These are phyloP conservation scores for Orthosia gracilis DNA, from an alignment of 2,888 invertebrate genomes.

Conservation along the genomic window DNA sequence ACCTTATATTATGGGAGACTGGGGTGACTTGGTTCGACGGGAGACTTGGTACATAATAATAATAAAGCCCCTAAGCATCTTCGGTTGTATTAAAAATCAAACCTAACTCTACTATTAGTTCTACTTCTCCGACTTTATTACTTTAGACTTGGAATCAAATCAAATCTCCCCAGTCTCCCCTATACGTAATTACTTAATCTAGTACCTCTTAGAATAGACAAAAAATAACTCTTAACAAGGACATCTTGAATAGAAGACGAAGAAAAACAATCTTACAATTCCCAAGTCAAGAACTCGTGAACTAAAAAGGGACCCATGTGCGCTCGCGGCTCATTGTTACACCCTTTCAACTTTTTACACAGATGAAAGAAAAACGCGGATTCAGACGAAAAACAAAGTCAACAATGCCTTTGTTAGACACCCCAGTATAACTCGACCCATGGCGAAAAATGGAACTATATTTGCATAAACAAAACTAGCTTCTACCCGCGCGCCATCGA, in stretches of 20 bases:
- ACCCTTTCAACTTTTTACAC: constrained; percentile 60
- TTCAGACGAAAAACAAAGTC: constrained; percentile 68
- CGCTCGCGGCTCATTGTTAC: constrained; percentile 55
- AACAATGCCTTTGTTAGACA: constrained; percentile 67
- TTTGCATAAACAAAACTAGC: constrained; percentile 3
- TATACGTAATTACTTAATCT: not conserved
- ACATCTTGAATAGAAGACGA: constrained; percentile 15
- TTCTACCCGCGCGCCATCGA: too few species aligned
- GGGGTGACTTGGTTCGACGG: too few species aligned
- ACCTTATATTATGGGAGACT: too few species aligned
- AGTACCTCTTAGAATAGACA: not conserved
- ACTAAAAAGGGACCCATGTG: constrained; percentile 48
- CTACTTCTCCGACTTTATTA: too few species aligned
- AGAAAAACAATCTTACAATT: constrained; percentile 33
- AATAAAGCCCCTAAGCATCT: too few species aligned
- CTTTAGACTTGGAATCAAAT: too few species aligned
- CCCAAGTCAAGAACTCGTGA: constrained; percentile 40
- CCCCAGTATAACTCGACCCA: constrained; percentile 33
- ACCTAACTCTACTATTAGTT: too few species aligned
- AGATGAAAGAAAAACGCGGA: constrained; percentile 68
- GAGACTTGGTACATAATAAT: too few species aligned
- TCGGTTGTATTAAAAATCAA: too few species aligned
- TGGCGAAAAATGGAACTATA: constrained; percentile 31
- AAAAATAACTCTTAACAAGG: constrained; percentile 19
- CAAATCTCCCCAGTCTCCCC: too few species aligned